These are phyloP conservation scores for Thamnaconus septentrionalis DNA, from an alignment of 2,113 vertebrate species.

Conservation along the genomic window DNA sequence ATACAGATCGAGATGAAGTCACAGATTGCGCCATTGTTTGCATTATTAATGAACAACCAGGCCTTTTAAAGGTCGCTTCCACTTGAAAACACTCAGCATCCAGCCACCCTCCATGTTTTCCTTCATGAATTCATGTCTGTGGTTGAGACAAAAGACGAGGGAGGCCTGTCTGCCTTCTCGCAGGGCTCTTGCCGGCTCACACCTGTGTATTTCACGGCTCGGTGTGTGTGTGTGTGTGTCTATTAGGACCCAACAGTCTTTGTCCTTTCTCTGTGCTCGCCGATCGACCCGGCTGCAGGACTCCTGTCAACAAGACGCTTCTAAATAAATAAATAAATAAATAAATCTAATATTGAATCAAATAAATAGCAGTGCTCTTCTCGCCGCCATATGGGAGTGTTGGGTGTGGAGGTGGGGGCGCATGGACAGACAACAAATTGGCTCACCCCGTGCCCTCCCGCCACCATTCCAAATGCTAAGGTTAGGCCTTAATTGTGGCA, in stretches of 20 bases:
- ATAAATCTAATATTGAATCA: constrained; percentile 33
- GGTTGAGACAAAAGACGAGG: too few relatives aligned
- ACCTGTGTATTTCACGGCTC: too few relatives aligned
- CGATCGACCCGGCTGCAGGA: constrained; percentile 38
- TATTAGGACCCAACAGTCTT: constrained; percentile 12
- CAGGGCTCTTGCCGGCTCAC: too few relatives aligned
- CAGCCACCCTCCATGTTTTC: too few relatives aligned
- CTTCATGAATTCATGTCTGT: too few relatives aligned
- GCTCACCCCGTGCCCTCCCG: constrained; percentile 63
- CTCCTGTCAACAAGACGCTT: constrained; percentile 61
- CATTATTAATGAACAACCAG: too few relatives aligned
- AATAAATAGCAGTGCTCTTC: background rate
- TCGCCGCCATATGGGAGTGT: too few relatives aligned
- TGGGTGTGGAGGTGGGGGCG: constrained; percentile 49
- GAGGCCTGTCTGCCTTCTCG: too few relatives aligned
- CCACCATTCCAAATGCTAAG: constrained; percentile 74
- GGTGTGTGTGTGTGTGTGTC: background rate
- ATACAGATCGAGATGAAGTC: too few relatives aligned
- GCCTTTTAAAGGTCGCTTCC: too few relatives aligned
- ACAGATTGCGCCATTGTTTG: too few relatives aligned
- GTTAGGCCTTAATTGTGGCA: constrained; percentile 81
- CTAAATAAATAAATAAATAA: background rate
- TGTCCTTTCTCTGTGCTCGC: constrained; percentile 29
- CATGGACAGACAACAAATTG: constrained; percentile 73
- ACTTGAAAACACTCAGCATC: too few relatives aligned